Conservation (phyloP, 2,888 invertebrate genomes). For the Yponomeuta malinellus region DNA sequence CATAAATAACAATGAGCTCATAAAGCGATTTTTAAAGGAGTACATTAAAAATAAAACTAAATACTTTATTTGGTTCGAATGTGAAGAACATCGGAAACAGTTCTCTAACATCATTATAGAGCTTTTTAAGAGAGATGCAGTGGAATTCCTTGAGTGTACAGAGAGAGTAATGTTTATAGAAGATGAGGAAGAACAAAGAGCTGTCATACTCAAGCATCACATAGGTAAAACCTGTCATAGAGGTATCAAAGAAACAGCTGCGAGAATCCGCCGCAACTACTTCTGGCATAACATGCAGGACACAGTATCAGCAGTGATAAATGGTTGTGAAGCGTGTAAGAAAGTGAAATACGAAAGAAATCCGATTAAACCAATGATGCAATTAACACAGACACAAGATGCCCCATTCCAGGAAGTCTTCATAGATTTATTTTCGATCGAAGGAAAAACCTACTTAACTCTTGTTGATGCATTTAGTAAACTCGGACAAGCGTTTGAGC, state of each 20-base stretch:
- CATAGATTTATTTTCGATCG: slow-evolving; percentile 15
- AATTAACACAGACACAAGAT: slow-evolving; percentile 16
- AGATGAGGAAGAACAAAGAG: slow-evolving; percentile 16
- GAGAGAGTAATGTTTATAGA: slow-evolving; percentile 13
- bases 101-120: slow-evolving; percentile 7
- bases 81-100: slow-evolving; percentile 9
- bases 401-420: slow-evolving; percentile 18
- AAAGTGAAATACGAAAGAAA: slow-evolving; percentile 6
- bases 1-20: too few relatives aligned
- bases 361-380: background rate
- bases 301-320: slow-evolving; percentile 14
- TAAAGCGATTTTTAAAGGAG: too few relatives aligned
- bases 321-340: slow-evolving; percentile 14
- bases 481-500: slow-evolving; percentile 14
- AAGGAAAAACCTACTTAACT: slow-evolving; percentile 12
- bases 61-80: slow-evolving; percentile 10
- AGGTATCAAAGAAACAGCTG: slow-evolving; percentile 15
- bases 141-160: slow-evolving; percentile 20
- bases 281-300: slow-evolving; percentile 14
- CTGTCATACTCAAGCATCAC: slow-evolving; percentile 8
- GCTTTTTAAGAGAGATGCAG: slow-evolving; percentile 9
- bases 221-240: slow-evolving; percentile 17
- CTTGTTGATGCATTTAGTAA: slow-evolving; percentile 15
- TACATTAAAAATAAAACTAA: too few relatives aligned
- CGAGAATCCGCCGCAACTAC: slow-evolving; percentile 7